phyloP scores from a whole-genome alignment of 2,113 vertebrate genomes.

The Theristicus caerulescens region DNA sequence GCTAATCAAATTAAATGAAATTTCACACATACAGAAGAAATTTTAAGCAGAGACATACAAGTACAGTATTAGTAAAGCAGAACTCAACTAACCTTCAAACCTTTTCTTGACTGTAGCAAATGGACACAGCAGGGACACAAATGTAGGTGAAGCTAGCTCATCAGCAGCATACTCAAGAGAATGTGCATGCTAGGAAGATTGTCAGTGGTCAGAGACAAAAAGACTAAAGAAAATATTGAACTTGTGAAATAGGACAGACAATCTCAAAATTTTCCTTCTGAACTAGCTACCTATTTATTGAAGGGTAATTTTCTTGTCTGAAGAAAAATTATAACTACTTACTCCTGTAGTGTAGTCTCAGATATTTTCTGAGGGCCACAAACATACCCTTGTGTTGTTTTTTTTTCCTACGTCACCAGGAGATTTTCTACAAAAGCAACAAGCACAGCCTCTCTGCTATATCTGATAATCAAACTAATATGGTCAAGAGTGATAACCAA shows the following conservation, averaged over 20 bases:
- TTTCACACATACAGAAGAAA: not conserved
- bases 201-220: not conserved
- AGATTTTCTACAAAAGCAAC: not conserved
- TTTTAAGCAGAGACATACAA: not conserved
- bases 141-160: not conserved
- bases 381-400: not conserved
- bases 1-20: not conserved
- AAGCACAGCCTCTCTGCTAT: not conserved
- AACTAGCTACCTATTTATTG: not conserved
- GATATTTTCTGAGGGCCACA: not conserved
- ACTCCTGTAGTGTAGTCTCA: fast-evolving
- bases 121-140: not conserved
- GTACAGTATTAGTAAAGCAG: not conserved
- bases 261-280: not conserved
- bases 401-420: not conserved
- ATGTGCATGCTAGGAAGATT: no score
- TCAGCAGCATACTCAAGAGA: not conserved
- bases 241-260: not conserved
- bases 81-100: not conserved
- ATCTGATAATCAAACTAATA: not conserved
- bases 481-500: not conserved
- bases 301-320: not conserved
- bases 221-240: not conserved
- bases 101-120: not conserved
- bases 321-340: not conserved